phyloP scores from a whole-genome alignment of 2,113 vertebrate genomes.

The Ciconia boyciana region DNA sequence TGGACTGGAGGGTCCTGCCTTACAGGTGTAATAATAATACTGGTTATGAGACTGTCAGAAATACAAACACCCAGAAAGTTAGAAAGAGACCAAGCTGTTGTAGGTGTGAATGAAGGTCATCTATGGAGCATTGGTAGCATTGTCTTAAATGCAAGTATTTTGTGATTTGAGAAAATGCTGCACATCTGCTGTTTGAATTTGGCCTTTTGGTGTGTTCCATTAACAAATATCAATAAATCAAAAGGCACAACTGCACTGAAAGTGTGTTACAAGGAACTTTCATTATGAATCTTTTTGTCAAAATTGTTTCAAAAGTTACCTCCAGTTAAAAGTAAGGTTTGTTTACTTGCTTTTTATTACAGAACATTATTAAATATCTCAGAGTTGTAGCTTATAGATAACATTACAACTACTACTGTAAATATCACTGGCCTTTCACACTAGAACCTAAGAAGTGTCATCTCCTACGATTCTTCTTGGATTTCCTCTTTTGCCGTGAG shows the following conservation, averaged over 20 bases:
- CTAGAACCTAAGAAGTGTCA: background rate
- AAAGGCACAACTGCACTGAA: background rate
- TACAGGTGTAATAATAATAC: background rate
- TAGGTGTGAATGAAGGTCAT: background rate
- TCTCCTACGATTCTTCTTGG: background rate
- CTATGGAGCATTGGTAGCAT: background rate
- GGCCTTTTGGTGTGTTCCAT: background rate
- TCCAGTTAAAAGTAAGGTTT: background rate
- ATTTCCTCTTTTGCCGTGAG: background rate
- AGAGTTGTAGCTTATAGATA: background rate
- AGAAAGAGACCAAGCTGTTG: background rate
- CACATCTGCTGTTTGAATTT: background rate
- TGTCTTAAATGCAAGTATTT: background rate
- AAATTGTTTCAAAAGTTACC: background rate
- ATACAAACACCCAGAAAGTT: rapidly evolving
- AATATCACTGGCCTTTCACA: background rate
- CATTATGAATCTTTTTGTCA: background rate
- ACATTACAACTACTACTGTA: background rate
- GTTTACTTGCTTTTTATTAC: background rate
- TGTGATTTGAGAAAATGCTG: background rate
- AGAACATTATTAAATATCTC: background rate
- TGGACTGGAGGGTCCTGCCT: background rate
- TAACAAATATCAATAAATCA: background rate
- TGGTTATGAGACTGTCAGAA: background rate
- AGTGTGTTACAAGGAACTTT: background rate